phyloP scores from a whole-genome alignment of 2,797 vertebrate genomes.

The Lindbergichthys nudifrons region DNA sequence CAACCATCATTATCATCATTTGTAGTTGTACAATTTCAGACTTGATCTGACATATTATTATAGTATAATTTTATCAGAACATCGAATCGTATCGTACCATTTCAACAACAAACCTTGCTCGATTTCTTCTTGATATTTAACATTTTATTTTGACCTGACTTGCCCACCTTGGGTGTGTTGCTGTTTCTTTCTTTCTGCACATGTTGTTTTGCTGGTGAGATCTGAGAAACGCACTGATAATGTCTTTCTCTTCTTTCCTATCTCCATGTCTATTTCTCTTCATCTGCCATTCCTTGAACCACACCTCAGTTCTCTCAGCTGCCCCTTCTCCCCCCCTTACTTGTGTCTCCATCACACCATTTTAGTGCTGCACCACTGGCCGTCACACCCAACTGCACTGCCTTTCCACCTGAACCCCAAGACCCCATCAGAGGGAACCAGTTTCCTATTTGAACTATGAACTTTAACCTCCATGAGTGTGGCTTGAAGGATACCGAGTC shows the following conservation, averaged over 20 bases:
- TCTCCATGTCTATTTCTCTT: conserved; percentile 3
- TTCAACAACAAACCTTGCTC: background rate
- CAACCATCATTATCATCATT: no score
- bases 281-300: background rate
- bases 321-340: conserved; percentile 22
- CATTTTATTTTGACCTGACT: background rate
- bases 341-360: conserved; percentile 44
- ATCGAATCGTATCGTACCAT: no score
- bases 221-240: conserved; percentile 7
- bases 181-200: background rate
- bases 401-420: conserved; percentile 35
- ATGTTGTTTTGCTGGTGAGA: background rate
- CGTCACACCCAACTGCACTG: conserved; percentile 39
- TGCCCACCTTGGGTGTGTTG: no score
- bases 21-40: no score
- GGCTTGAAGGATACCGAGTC: conserved; percentile 36
- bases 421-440: conserved; percentile 45
- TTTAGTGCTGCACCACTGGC: conserved; percentile 49
- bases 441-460: conserved; percentile 24
- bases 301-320: conserved; percentile 17
- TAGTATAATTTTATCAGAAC: no score
- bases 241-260: conserved; percentile 22
- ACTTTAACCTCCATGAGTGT: conserved; percentile 39
- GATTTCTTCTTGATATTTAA: background rate
- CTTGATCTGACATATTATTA: no score